Percentiles rank a stretch among this genome's conserved stretches.
These are phyloP conservation scores for Mastigias papua DNA, from an alignment of 30 jellyfish, hydroid and myxozoan species.

Conservation along the genomic window DNA sequence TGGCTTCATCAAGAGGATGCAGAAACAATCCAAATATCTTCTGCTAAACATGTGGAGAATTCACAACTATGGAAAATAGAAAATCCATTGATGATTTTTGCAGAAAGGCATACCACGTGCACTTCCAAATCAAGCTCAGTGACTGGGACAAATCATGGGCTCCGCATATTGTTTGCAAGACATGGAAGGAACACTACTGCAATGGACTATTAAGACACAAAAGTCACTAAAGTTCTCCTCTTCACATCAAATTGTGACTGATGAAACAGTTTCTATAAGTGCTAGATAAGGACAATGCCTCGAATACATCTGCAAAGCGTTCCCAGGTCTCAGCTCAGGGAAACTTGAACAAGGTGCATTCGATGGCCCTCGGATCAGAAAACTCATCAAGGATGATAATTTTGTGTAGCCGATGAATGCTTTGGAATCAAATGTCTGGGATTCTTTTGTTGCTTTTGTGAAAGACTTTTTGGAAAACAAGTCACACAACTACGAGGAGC, in stretches of 20 bases:
- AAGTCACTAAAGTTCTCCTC: too few species aligned
- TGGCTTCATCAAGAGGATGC: too few species aligned
- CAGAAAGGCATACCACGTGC: too few species aligned
- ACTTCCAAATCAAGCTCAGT: too few species aligned
- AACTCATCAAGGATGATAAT: slow-evolving; percentile 4
- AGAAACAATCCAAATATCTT: too few species aligned
- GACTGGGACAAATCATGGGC: too few species aligned
- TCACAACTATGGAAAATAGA: too few species aligned
- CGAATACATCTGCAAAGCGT: slow-evolving; percentile 12
- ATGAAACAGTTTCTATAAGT: slow-evolving; percentile 1
- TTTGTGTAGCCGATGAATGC: not conserved
- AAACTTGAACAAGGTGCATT: slow-evolving; percentile 3
- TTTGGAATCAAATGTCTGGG: not conserved
- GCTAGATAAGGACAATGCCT: not conserved
- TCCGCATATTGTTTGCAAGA: too few species aligned
- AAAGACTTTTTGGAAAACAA: slow-evolving; percentile 1
- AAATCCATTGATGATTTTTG: too few species aligned
- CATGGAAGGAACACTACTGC: too few species aligned
- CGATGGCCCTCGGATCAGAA: slow-evolving; percentile 11
- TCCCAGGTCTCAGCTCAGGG: slow-evolving; percentile 18
- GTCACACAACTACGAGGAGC: slow-evolving; percentile 17
- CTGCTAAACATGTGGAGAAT: too few species aligned
- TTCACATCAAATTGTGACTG: slow-evolving; percentile 8
- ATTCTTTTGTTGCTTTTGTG: slow-evolving; percentile 10
- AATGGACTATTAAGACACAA: too few species aligned